Conservation (phyloP, 2,113 vertebrate species). For the Eurypyga helias region DNA sequence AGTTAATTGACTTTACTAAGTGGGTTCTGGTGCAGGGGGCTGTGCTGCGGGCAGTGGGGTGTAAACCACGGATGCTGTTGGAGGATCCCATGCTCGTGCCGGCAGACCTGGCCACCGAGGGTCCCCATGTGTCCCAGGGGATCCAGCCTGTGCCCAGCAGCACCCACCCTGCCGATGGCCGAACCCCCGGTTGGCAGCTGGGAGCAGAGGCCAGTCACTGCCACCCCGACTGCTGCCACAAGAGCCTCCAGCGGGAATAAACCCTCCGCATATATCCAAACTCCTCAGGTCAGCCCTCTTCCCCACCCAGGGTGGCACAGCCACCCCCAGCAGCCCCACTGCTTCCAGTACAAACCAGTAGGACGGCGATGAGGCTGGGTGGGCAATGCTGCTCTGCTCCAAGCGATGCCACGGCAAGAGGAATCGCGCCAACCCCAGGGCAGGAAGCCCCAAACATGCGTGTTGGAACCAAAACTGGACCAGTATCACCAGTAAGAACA, state of each 20-base stretch:
- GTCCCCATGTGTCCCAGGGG: not conserved
- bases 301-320: not conserved
- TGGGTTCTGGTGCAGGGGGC: not conserved
- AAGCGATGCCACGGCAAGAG: rapidly evolving
- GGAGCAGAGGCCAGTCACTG: not conserved
- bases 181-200: not conserved
- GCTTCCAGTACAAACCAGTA: not conserved
- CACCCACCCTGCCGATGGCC: not conserved
- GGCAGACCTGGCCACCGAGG: rapidly evolving
- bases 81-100: rapidly evolving
- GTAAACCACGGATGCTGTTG: rapidly evolving
- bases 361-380: not conserved
- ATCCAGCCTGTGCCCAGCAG: not conserved
- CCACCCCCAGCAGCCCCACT: not conserved
- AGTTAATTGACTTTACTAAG: not conserved
- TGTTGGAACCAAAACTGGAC: not conserved
- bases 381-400: not conserved
- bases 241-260: not conserved
- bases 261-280: not conserved
- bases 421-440: rapidly evolving
- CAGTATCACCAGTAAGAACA: not conserved
- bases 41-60: not conserved
- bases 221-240: rapidly evolving
- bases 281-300: not conserved
- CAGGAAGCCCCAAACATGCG: not conserved